phyloP scores from a whole-genome alignment of 2,888 invertebrate genomes.

The Thyatira batis region DNA sequence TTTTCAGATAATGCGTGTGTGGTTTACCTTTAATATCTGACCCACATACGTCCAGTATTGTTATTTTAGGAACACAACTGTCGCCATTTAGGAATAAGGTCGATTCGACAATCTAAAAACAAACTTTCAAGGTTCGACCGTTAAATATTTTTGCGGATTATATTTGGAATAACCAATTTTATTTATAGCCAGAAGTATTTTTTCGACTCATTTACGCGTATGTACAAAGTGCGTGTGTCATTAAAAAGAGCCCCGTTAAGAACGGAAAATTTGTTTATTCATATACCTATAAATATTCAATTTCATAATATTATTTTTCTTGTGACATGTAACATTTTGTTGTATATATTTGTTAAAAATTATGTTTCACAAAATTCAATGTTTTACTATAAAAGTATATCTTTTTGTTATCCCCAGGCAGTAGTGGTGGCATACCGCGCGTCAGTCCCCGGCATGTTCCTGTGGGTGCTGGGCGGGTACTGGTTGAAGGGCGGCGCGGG shows the following conservation, averaged over 20 bases:
- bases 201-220: neutral
- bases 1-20: neutral
- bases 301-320: no score
- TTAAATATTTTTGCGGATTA: neutral
- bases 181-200: neutral
- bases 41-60: neutral
- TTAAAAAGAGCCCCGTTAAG: no score
- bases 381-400: no score
- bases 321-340: no score
- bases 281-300: no score
- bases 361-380: no score
- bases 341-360: no score
- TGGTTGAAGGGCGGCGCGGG: constrained; percentile 29
- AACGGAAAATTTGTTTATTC: no score
- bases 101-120: neutral
- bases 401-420: constrained; percentile 30
- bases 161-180: neutral
- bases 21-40: neutral
- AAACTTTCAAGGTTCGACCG: neutral
- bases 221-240: no score
- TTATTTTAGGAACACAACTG: neutral
- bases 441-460: constrained; percentile 35
- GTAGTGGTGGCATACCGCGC: constrained; percentile 38
- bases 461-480: constrained; percentile 45
- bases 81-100: neutral